These are phyloP conservation scores for Sorex fumeus DNA, from an alignment of 2,113 vertebrate genomes.

Conservation along the genomic window DNA sequence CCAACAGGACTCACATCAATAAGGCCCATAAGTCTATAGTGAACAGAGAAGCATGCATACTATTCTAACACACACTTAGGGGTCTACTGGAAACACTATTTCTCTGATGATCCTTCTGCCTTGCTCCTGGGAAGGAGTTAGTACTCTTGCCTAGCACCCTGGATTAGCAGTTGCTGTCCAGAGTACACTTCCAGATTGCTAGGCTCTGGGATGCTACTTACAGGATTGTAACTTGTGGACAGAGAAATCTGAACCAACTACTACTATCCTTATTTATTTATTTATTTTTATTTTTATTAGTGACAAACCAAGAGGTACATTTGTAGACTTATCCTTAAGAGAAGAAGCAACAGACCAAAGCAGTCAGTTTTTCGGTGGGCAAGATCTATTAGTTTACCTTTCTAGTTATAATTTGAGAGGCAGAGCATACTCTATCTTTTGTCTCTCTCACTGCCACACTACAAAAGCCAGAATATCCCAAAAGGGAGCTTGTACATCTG, in stretches of 20 bases:
- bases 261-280: background rate
- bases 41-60: background rate
- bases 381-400: background rate
- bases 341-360: background rate
- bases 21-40: background rate
- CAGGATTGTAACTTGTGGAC: background rate
- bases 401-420: background rate
- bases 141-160: too few relatives aligned
- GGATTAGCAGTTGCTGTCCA: too few relatives aligned
- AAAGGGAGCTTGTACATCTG: background rate
- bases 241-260: background rate
- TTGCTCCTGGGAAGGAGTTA: too few relatives aligned
- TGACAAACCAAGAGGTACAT: too few relatives aligned
- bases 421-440: background rate
- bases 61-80: background rate
- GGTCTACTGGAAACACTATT: background rate
- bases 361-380: background rate
- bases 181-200: background rate
- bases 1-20: background rate
- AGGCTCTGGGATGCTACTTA: background rate
- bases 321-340: too few relatives aligned
- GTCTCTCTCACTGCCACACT: background rate
- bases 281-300: too few relatives aligned
- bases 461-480: background rate
- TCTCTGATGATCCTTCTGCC: too few relatives aligned